Base-by-base conservation (phyloP, 92 coral and sea anemone species). In the Zoanthus gigantus region DNA sequence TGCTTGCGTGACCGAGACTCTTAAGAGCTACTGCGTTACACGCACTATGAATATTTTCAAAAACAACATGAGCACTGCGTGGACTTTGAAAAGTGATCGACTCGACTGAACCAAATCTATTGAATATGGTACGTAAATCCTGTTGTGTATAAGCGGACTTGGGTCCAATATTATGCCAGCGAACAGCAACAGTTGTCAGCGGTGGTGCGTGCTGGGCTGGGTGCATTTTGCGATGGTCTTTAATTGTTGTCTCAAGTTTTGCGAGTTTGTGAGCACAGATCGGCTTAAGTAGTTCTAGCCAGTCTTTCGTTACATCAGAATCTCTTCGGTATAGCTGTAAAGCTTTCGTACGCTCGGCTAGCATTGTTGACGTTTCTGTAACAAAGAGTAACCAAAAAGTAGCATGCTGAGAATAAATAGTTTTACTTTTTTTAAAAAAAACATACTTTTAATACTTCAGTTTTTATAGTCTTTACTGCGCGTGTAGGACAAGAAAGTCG, bases 111-210 rank as follows among this genome's bases (percentile, higher is more conserved):
- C 98, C 98, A 67, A 95, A 92, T 76, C 92, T 92, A 79, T 75
- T 72, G 83, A 95, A 95, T 48, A 93, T 89, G 79, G 87, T 82
- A 9, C 77, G 61, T 31, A 95, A 91, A 46, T 87, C 82, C 23
- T 89, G 72, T 11, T 57, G 72, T 7, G 89, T 89, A 76, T 94
- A 94, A 16, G 82, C 46, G 13, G 83, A 42, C 7, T 46, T 66
- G 9, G 77, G 28, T 13, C 91, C 90, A 71, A 85, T 72, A 12
- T 88, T 89, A 76, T 84, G 93, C 98, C 98, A 95, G 76, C 96
- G 98, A 45, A 91, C 98, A 78, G 90, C 88, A 8, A 95, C 45
- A 45, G 96, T 93, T n/a, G 98, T 83, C 65, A 91, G 82, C 8
- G 98, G 98, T 9, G 95, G 96, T 8, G 88, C 84, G 31, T 91